Evolutionary conservation across 2,797 vertebrate species (phyloP).

Genomic region (Chelonia mydas): DNA sequence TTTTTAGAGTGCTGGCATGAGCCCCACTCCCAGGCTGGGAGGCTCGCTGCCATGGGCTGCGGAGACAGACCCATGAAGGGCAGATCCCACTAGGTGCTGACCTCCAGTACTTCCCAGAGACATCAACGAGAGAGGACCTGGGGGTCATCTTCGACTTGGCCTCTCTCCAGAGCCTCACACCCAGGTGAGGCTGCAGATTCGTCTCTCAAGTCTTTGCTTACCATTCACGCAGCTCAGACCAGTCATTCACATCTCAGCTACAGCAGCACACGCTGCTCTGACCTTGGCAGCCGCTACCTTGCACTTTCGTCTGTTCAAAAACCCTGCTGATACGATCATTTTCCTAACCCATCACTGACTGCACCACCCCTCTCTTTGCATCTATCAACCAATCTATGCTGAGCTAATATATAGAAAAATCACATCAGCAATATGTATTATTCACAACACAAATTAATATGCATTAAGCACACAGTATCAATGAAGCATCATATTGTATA

Average conservation of each 20-base stretch:
- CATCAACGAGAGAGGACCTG: neutral
- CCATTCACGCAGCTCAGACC: neutral
- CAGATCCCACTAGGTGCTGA: neutral
- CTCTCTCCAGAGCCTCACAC: neutral
- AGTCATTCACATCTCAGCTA: neutral
- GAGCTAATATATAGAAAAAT: no score
- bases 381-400: no score
- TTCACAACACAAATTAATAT: no score
- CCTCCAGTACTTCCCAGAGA: no score
- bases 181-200: neutral
- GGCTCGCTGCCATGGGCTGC: no score
- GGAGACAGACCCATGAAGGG: no score
- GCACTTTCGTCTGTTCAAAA: neutral
- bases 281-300: neutral
- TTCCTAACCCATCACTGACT: neutral
- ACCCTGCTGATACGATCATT: neutral
- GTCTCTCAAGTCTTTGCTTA: neutral
- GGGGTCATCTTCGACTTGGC: neutral
- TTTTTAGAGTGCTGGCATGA: no score
- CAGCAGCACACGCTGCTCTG: neutral
- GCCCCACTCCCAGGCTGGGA: no score
- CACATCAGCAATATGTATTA: no score
- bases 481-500: no score
- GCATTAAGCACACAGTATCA: no score
- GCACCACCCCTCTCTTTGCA: neutral